Evolutionary conservation across 2,113 vertebrate species (phyloP).

Genomic region (Pelecanus crispus): DNA sequence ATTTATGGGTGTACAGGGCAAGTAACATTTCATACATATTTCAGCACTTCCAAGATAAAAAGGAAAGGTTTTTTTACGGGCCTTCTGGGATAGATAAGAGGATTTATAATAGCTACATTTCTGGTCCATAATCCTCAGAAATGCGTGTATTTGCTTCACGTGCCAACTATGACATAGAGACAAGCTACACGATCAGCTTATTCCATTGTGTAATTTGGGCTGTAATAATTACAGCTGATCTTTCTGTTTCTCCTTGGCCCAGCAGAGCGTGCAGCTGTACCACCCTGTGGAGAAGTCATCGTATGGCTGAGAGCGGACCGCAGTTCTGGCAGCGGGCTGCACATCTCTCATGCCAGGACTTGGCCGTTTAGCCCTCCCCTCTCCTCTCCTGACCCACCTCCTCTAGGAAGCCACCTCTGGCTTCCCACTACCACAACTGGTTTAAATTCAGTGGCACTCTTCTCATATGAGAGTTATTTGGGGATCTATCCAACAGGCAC

Average conservation of each 20-base stretch:
- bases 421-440: background rate
- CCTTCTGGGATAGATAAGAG: slow-evolving; percentile 32
- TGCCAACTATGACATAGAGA: slow-evolving; percentile 30
- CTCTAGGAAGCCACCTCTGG: background rate
- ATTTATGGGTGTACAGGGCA: background rate
- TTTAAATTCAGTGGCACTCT: background rate
- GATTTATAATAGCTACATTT: slow-evolving; percentile 35
- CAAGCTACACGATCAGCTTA: background rate
- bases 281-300: background rate
- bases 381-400: background rate
- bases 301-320: accelerated
- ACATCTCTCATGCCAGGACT: background rate
- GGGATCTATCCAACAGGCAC: background rate
- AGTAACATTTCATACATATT: slow-evolving; percentile 35
- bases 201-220: slow-evolving; percentile 18
- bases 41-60: slow-evolving; percentile 35
- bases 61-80: background rate
- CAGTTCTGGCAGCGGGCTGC: background rate
- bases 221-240: background rate
- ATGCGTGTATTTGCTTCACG: background rate
- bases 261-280: background rate
- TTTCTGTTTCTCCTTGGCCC: background rate
- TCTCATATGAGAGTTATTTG: background rate
- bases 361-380: background rate
- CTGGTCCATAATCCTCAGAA: slow-evolving; percentile 14